Percentiles rank a stretch among this genome's conserved stretches.
phyloP scores from a whole-genome alignment of 2,113 vertebrate genomes.

The Rhea pennata region DNA sequence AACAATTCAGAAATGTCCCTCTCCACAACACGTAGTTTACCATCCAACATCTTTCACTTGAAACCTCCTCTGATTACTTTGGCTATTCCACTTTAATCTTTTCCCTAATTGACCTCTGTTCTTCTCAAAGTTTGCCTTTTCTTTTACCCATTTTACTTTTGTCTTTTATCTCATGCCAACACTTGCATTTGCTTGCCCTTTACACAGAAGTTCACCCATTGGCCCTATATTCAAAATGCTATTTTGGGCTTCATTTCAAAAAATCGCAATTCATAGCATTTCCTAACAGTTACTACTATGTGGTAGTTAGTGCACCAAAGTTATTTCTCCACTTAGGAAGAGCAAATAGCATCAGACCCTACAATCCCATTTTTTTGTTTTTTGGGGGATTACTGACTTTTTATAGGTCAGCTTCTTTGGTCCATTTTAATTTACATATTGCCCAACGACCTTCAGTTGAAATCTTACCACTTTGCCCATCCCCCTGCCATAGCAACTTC shows the following conservation, averaged over 20 bases:
- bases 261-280: background rate
- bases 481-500: background rate
- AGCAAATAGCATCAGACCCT: background rate
- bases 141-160: background rate
- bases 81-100: constrained; percentile 19
- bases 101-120: background rate
- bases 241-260: background rate
- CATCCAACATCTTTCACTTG: background rate
- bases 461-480: background rate
- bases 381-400: background rate
- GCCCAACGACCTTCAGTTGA: background rate
- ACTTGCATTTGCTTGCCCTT: background rate
- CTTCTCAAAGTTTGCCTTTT: background rate
- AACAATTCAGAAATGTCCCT: background rate
- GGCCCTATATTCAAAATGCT: background rate
- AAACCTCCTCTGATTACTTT: background rate
- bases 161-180: constrained; percentile 6
- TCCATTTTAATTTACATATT: background rate
- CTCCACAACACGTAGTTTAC: background rate
- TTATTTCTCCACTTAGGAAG: background rate
- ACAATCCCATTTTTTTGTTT: no score
- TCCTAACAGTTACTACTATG: background rate
- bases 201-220: background rate
- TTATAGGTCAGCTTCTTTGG: background rate
- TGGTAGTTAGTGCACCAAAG: background rate